Evolutionary conservation across 1,140 invertebrate species (phyloP).

Genomic region (Onthophagus taurus): DNA sequence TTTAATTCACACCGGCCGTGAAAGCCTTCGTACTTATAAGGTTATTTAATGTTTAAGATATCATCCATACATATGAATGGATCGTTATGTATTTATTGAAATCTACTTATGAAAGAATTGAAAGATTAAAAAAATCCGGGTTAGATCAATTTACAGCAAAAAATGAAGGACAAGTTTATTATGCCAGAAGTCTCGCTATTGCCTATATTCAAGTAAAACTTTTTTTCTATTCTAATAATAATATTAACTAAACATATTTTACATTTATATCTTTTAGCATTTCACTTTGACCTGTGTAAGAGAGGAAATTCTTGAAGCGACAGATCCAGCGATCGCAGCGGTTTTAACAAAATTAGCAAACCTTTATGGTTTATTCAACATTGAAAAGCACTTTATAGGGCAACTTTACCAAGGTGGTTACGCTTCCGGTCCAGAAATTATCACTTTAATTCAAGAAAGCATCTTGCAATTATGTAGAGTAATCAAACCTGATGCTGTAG

Average conservation of each 20-base stretch:
- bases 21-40: neutral
- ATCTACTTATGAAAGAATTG: conserved; percentile 54
- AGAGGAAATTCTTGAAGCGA: conserved; percentile 43
- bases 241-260: no score
- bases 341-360: conserved; percentile 57
- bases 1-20: no score
- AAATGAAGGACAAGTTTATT: conserved; percentile 76
- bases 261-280: no score
- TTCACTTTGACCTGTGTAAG: conserved; percentile 50
- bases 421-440: conserved; percentile 40
- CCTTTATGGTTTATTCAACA: conserved; percentile 59
- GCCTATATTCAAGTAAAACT: conserved; percentile 36
- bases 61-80: conserved; percentile 49
- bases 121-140: conserved; percentile 45
- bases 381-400: conserved; percentile 62
- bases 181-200: conserved; percentile 62
- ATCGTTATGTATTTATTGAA: conserved; percentile 69
- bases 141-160: conserved; percentile 61
- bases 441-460: conserved; percentile 41
- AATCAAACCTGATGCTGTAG: conserved; percentile 61
- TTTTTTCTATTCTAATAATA: no score
- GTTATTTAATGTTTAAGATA: conserved; percentile 3
- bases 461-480: conserved; percentile 53
- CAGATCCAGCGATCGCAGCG: conserved; percentile 38
- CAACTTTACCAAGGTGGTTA: conserved; percentile 69